Percentiles rank a stretch among this genome's conserved stretches.
Conservation (phyloP, 2,113 vertebrate species). For the Marmota flaviventris region DNA sequence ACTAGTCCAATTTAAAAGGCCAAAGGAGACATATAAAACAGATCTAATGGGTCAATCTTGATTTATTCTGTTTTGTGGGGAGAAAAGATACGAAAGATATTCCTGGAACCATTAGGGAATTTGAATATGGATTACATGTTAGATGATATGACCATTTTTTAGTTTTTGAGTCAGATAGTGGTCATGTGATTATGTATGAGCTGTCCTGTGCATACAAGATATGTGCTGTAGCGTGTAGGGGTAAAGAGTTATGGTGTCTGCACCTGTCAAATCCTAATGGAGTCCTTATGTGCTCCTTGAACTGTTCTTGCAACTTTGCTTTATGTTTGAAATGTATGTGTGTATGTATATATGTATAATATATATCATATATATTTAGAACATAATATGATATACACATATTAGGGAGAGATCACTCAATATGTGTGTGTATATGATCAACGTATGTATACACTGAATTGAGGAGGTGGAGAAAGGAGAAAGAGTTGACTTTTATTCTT, state of each 20-base stretch:
- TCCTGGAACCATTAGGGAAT: neutral
- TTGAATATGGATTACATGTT: neutral
- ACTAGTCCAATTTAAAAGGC: neutral
- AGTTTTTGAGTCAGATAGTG: neutral
- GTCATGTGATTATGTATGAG: neutral
- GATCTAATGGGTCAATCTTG: neutral
- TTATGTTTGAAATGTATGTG: neutral
- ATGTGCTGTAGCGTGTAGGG: neutral
- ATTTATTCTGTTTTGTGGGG: neutral
- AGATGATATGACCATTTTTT: neutral
- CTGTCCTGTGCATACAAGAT: accelerated
- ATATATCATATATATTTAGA: too few relatives aligned
- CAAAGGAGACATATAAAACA: neutral
- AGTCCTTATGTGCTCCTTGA: neutral
- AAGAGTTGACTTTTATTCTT: constrained; percentile 68
- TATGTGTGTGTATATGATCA: neutral
- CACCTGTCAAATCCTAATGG: neutral
- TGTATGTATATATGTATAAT: too few relatives aligned
- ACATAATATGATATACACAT: neutral
- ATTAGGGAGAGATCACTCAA: neutral
- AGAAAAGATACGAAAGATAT: neutral
- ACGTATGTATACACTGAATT: neutral
- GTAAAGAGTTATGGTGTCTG: neutral
- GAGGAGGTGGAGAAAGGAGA: neutral
- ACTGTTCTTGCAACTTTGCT: constrained; percentile 1